Evolutionary conservation across 92 coral and sea anemone genomes (phyloP), one percentile per base, ranked within the genome.

Genomic region (Paragorgia papillata): DNA sequence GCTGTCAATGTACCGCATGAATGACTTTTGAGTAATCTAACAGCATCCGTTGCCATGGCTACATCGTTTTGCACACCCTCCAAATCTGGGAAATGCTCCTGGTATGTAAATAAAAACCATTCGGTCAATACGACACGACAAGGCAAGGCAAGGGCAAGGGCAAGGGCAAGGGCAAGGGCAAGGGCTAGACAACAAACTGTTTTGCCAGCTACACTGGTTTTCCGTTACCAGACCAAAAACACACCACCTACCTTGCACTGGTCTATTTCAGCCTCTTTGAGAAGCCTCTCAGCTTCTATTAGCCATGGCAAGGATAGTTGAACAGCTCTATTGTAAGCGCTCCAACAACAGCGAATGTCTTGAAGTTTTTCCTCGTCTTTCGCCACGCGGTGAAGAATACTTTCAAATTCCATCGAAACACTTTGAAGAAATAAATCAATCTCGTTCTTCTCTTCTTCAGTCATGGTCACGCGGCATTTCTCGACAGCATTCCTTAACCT

Each of bases 211-310:
- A n/a, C n/a, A n/a, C n/a, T n/a, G n/a, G n/a, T n/a, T n/a, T n/a
- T n/a, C n/a, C n/a, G n/a, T n/a, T n/a, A n/a, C n/a, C n/a, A n/a
- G n/a, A n/a, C n/a, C n/a, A n/a, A n/a, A n/a, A n/a, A n/a, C n/a
- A n/a, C n/a, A n/a, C 33, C 26, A 17, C 43, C 67, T 82, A 95
- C 99, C 91, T 95, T 91, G 75, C 99, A 91, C 34, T 80, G 89
- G 25, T 82, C 74, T 26, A 95, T 76, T 30, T 88, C 89, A 51
- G 91, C 90, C 19, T 90, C 87, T 50, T 61, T 82, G 53, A 95
- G 85, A 66, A 95, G 82, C n/a, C 87, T 79, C 35, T 95, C 97
- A 22, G 97, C 99, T 63, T 89, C 88, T 15, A 82, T 87, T 79
- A 95, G 80, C 99, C 99, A 95, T 9, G 78, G 78, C 32, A 53